Evolutionary conservation across 2,113 vertebrate genomes (phyloP), one percentile per base, ranked within the genome.

Genomic region (Semnornis frantzii): DNA sequence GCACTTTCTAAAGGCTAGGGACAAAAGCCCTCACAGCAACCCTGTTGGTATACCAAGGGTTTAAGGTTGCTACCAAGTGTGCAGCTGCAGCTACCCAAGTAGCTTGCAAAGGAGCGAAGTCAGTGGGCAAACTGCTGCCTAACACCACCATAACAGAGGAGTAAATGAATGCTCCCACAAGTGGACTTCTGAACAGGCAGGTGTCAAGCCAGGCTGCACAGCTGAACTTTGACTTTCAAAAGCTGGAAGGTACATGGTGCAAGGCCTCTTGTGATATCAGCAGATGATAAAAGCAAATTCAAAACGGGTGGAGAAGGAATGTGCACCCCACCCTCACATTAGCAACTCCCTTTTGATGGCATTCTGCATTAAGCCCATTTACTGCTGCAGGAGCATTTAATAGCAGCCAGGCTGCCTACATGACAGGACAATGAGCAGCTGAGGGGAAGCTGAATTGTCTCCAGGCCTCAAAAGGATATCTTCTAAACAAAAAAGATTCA

Each of bases 291-390:
- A 60, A 4, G 8, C 12, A 74, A 90, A 93, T 68, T 88, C 60
- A 57, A 27, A 83, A 85, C 42, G 75, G 87, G 89, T 72, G 82
- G 93, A 55, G 21, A 69, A 85, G 50, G 81, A 90, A 94, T 20
- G 62, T 6, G 15, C 39, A 68, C 65, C 71, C 3, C 75, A 83
- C 87, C 87, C 62, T 91, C n/a, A 62, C 7, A 7, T 30, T 65
- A 78, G 60, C 68, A 74, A 31, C 48, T 75, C 2, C 15, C 33
- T 87, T 91, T 55, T 27, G 62, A 28, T 50, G 18, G 21, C 44
- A 60, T 57, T 78, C 58, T 85, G 33, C 31, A 54, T 34, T 80
- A 73, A 52, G 19, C 1, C 15, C 16, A n/a, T 55, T 77, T 28
- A 50, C 3, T 39, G 79, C 6, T 7, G 9, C 19, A 80, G 28